A percentile compares a stretch with the other conserved stretches of the same genome.
Conservation (phyloP, 2,113 vertebrate species). For the Orientallactaga bullata region DNA sequence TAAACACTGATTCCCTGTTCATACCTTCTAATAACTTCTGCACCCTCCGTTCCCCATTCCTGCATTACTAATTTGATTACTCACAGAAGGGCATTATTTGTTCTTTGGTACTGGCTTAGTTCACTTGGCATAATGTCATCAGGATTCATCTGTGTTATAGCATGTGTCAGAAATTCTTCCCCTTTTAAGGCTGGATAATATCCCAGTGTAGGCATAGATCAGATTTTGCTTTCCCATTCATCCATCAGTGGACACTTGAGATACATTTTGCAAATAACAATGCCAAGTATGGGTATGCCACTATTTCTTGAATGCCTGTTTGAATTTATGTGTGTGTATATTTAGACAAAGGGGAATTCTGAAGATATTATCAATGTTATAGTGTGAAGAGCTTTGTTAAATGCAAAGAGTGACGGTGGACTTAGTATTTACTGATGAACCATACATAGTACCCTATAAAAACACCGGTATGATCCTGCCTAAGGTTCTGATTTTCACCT, state of each 20-base stretch:
- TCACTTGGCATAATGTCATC: neutral
- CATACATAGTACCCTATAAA: neutral
- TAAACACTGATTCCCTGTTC: neutral
- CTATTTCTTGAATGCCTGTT: neutral
- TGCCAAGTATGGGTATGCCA: neutral
- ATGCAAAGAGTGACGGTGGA: neutral
- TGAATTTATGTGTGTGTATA: neutral
- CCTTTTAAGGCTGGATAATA: neutral
- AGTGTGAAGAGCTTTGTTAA: slow-evolving; percentile 10
- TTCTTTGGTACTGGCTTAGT: neutral
- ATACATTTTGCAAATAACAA: neutral
- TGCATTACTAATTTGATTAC: neutral
- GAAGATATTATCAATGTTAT: neutral
- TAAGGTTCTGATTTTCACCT: neutral
- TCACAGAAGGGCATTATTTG: neutral
- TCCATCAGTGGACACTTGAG: neutral
- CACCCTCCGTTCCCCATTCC: too few relatives aligned
- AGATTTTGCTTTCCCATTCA: neutral
- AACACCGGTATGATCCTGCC: neutral
- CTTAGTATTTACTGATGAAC: neutral
- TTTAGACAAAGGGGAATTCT: neutral
- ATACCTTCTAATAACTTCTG: neutral
- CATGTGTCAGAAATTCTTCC: neutral
- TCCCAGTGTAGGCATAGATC: neutral
- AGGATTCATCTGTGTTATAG: neutral